Evolutionary conservation across 2,113 vertebrate species (phyloP), one percentile per base, ranked within the genome.

Genomic region (Ciconia maguari): DNA sequence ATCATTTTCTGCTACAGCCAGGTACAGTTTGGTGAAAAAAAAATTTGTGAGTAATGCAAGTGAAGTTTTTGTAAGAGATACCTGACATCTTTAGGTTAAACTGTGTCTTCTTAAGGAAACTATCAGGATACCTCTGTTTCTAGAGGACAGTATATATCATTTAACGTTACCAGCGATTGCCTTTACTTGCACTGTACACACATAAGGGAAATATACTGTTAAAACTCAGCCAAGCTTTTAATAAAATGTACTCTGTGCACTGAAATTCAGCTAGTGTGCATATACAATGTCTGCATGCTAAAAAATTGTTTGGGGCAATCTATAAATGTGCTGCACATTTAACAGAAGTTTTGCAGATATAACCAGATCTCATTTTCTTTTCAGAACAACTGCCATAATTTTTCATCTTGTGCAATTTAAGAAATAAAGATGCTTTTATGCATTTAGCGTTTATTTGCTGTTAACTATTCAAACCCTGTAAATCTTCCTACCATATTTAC

Each of bases 161-260:
- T 62, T 64, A 64, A 58, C 5, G 2, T 51, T 42, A 55, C 16
- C 61, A 69, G 65, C 80, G 65, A 74, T 17, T 32, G 34, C 72
- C 41, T 78, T 70, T 65, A 52, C 79, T 86, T 88, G 76, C 36
- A 30, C 29, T 60, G 71, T 51, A 41, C 17, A 7, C 65, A 42
- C 42, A 25, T 13, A 38, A 85, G n/a, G 3, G 0, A 49, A 88
- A 62, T 21, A 21, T 1, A 61, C 61, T 32, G 66, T 78, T 86
- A 90, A 90, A 90, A 65, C 22, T 84, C 49, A 74, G 71, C 65
- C 66, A 55, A 26, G 83, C 83, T 89, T 94, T 93, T 70, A 93
- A 74, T 79, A 65, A 91, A 70, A 79, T 65, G 44, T 78, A 36
- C 60, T 77, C 27, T 32, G 30, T 27, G 77, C 60, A 10, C 80